These are phyloP conservation scores for Mermis nigrescens DNA, from an alignment of 2,888 invertebrate species.

Conservation along the genomic window DNA sequence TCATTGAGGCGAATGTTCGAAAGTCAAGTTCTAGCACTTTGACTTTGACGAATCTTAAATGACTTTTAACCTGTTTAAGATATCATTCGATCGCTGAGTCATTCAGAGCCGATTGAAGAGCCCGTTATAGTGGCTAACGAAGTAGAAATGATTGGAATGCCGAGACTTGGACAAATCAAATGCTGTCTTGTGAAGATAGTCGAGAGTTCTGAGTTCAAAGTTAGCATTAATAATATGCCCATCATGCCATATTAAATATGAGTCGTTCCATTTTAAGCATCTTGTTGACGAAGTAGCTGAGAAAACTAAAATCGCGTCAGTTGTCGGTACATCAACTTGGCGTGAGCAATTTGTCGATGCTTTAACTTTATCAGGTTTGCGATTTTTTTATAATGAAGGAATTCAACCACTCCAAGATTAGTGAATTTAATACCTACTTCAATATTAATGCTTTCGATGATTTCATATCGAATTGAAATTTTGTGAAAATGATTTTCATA, in stretches of 20 bases:
- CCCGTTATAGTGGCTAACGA: constrained; percentile 43
- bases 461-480: too few species aligned
- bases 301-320: constrained; percentile 43
- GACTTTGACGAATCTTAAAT: too few species aligned
- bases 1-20: too few species aligned
- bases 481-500: too few species aligned
- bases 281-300: neutral
- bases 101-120: constrained; percentile 69
- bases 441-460: too few species aligned
- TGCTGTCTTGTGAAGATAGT: constrained; percentile 72
- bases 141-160: constrained; percentile 49
- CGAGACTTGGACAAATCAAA: constrained; percentile 66
- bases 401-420: neutral
- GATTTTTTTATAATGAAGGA: neutral
- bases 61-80: too few species aligned
- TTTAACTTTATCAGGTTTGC: constrained; percentile 65
- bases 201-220: constrained; percentile 97
- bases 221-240: constrained; percentile 34
- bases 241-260: neutral
- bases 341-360: constrained; percentile 94
- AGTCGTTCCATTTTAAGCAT: neutral
- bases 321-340: constrained; percentile 82
- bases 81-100: too few species aligned
- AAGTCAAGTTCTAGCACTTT: too few species aligned
- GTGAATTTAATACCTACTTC: too few species aligned